Evolutionary conservation across 2,113 vertebrate species (phyloP), one percentile per base, ranked within the genome.

Genomic region (Strigops habroptila): DNA sequence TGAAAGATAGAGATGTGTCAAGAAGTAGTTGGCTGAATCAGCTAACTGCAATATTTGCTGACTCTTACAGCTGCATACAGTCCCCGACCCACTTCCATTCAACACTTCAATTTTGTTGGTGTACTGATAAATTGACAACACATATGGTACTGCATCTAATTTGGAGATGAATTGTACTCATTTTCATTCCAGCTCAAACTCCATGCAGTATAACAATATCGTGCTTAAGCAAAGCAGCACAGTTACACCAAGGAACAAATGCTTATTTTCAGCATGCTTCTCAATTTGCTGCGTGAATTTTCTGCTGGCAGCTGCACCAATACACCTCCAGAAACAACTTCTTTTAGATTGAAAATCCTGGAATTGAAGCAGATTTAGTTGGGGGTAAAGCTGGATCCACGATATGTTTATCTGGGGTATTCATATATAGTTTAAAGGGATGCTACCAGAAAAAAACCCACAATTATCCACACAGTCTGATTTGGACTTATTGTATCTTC

Each of bases 11-110:
- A 95, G 88, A 94, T 86, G 77, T 84, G 78, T 80, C 95, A 85
- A 91, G 57, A 67, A 90, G 86, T 57, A 81, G 73, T 92, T 83
- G 77, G 80, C 93, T 97, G 96, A 95, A 91, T 97, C 95, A 89
- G 94, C 94, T 95, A 70, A 59, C 84, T 83, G 55, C 30, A 84
- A 35, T 88, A 93, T 93, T 94, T 95, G 89, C 91, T 97, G 96
- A 96, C 89, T 94, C 71, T 94, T 91, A 76, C 75, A 90, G n/a
- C 57, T 7, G 0, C 85, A 37, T 71, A 64, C 59, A 64, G 82
- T 76, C 90, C 35, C 73, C 1, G 30, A 78, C 33, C 80, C 69
- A 87, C 48, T 71, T 88, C 28, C 60, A 93, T 85, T 89, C 93
- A 82, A 85, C 79, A 71, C 73, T 57, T 84, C 69, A 91, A 6